Base-by-base conservation (phyloP, 2,113 vertebrate genomes). In the Calidris pugnax region DNA sequence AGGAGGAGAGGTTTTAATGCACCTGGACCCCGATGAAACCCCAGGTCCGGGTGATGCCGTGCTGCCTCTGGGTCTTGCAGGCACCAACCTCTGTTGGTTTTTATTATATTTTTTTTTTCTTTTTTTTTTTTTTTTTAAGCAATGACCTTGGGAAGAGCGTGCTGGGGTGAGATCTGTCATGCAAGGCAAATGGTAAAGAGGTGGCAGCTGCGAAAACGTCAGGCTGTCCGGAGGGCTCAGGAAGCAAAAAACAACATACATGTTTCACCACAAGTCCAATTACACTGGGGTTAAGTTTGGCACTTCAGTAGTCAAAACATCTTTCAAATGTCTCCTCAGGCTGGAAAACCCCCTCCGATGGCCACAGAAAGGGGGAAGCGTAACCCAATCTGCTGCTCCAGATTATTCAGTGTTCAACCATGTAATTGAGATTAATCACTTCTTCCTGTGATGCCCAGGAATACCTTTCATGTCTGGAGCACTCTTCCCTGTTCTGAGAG, bases 381-480 rank as follows among this genome's bases (percentile, higher is more conserved):
- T 93, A 96, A 97, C 90, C 53, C 68, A 97, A 67, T 92, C 96
- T 92, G 83, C 84, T 87, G 80, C 92, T 92, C 88, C 71, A 76
- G 92, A 92, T 95, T 84, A 96, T 77, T 67, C 90, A 77, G 84
- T 73, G 74, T 93, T 88, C 77, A 32, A 80, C 78, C 72, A 4
- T 85, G 89, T 96, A 94, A 96, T 93, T 89, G 96, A 97, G 95
- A 97, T 97, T 94, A 96, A 96, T 96, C 95, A 93, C 93, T 89
- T 27, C 90, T 96, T 95, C 77, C 88, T 87, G 77, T 12, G 24
- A 39, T 93, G 66, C 90, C 80, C 93, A 89, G 90, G 78, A 97
- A 93, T 50, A 92, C 80, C 66, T 96, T 83, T 95, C 86, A 93
- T 89, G 95, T 96, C 92, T 89, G 90, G 76, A 93, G 80, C 41